phyloP scores from a whole-genome alignment of 2,113 vertebrate genomes.

The Calidris pugnax region DNA sequence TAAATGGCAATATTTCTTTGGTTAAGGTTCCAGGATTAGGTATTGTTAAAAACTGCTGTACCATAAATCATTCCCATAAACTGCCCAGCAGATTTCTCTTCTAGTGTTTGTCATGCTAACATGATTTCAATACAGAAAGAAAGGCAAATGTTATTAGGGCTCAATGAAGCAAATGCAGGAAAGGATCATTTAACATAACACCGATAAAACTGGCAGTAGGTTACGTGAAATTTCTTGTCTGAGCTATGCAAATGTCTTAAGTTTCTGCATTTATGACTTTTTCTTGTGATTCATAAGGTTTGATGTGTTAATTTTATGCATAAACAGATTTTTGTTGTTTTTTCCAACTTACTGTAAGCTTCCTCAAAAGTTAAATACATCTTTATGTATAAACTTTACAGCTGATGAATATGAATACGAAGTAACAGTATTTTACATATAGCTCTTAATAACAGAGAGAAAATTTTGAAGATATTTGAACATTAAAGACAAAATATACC shows the following conservation, averaged over 20 bases:
- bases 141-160: slow-evolving; percentile 34
- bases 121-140: slow-evolving; percentile 28
- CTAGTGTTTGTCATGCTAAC: slow-evolving; percentile 20
- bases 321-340: not conserved
- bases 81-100: not conserved
- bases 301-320: not conserved
- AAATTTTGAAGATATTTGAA: not conserved
- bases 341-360: not conserved
- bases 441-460: not conserved
- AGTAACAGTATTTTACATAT: not conserved
- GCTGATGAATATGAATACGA: not conserved
- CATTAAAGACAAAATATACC: not conserved
- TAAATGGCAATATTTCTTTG: not conserved
- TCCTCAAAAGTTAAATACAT: not conserved
- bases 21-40: not conserved
- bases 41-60: not conserved
- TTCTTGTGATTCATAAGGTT: not conserved
- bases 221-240: not conserved
- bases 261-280: not conserved
- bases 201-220: not conserved
- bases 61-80: slow-evolving; percentile 4
- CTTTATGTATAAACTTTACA: not conserved
- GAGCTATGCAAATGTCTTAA: not conserved
- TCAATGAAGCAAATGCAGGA: slow-evolving; percentile 18
- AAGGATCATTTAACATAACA: not conserved